A percentile compares a stretch with the other conserved stretches of the same genome.
These are phyloP conservation scores for Melipona quadrifasciata DNA, from an alignment of 1,140 invertebrate species.

Conservation along the genomic window DNA sequence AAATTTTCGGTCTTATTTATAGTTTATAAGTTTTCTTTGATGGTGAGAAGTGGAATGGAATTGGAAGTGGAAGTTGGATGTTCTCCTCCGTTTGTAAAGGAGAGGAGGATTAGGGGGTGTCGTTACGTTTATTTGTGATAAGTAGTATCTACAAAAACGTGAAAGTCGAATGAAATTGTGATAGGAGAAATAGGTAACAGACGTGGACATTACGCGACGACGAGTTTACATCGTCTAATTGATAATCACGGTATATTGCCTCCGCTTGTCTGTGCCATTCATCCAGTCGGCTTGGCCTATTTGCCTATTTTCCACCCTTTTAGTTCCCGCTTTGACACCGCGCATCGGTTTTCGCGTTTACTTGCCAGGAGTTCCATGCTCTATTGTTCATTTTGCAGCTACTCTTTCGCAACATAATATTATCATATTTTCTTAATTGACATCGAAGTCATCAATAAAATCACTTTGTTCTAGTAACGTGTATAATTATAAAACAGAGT, in stretches of 20 bases:
- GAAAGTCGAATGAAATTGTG: neutral
- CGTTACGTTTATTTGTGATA: too few relatives aligned
- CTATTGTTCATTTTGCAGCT: constrained; percentile 16
- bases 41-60: too few relatives aligned
- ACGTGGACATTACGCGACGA: constrained; percentile 26
- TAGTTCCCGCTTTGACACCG: constrained; percentile 36
- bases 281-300: constrained; percentile 67
- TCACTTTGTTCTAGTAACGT: neutral
- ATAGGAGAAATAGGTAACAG: constrained; percentile 18
- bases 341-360: constrained; percentile 14
- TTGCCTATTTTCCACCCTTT: constrained; percentile 71
- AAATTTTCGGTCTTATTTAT: too few relatives aligned
- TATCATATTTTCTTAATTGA: neutral
- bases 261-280: constrained; percentile 43
- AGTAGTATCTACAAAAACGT: neutral
- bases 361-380: neutral
- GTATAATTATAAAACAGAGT: neutral
- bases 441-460: neutral
- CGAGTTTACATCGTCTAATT: constrained; percentile 57
- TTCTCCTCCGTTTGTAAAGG: too few relatives aligned
- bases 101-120: too few relatives aligned
- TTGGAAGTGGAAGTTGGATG: too few relatives aligned
- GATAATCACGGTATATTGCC: constrained; percentile 70
- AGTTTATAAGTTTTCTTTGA: too few relatives aligned
- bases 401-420: neutral